Evolutionary conservation across 2,888 invertebrate species (phyloP), one percentile per base, ranked within the genome.

Genomic region (Alentia gelatinosa): DNA sequence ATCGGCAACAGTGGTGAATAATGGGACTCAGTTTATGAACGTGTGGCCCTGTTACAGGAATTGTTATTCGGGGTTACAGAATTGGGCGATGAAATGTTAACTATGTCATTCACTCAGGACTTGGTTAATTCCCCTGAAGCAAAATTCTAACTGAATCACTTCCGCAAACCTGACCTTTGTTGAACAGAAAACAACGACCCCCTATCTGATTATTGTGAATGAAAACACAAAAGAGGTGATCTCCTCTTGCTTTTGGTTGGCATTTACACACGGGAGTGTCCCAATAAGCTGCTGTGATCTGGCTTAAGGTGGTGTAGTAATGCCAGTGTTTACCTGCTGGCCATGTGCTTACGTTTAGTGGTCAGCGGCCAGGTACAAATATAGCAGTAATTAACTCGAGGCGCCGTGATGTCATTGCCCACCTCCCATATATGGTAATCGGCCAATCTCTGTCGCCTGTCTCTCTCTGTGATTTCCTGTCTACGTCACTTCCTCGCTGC

Each of bases 351-450:
- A 37, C 37, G 79, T 39, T 79, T 39, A 35, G 15, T 9, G 39
- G 79, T 79, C 79, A 79, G 79, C 37, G 19, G 23, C 37, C 37
- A 42, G 86, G 9, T 47, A 86, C 47, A 86, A 86, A 86, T 86
- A 86, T 47, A 86, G 86, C 50, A 86, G 47, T 42, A 86, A 90
- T 75, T 75, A 75, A 40, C 47, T 79, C 33, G 26, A 79, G 30
- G 39, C 33, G 33, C 74, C 47, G 47, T 47, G 42, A 90, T 74
- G 50, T 79, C 75, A 75, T 39, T 42, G 33, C 47, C 90, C n/a
- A 30, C 42, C 47, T 40, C 37, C 90, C 90, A 79, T 47, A 90
- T 90, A 90, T 79, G 90, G 90, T 47, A 75, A 74, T 47, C 74
- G 39, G 74, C 68, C 90, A 90, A 79, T 40, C 37, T 74, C 26